Evolutionary conservation across 1,140 invertebrate genomes (phyloP).

Genomic region (Diorhabda sublineata): DNA sequence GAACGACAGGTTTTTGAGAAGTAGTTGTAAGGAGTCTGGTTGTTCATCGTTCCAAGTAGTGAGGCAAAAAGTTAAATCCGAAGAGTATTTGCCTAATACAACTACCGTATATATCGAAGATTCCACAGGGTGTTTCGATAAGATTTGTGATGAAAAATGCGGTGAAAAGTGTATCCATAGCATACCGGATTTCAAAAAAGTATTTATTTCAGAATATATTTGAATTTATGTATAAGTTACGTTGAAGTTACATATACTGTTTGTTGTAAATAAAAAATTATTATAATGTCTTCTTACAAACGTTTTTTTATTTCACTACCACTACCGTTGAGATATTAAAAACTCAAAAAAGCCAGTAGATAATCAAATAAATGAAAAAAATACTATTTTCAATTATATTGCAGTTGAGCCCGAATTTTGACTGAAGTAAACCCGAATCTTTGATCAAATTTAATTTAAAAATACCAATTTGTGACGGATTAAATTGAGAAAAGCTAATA

Average conservation of each 20-base stretch:
- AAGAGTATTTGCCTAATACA: slow-evolving; percentile 34
- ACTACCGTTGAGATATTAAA: neutral
- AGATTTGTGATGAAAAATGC: slow-evolving; percentile 34
- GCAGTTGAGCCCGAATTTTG: too few relatives aligned
- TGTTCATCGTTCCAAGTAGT: slow-evolving; percentile 23
- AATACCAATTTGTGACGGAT: too few relatives aligned
- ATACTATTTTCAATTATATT: neutral
- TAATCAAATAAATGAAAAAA: neutral
- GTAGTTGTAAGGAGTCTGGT: slow-evolving; percentile 29
- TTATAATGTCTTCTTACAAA: neutral
- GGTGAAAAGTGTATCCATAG: slow-evolving; percentile 48
- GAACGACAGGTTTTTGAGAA: slow-evolving; percentile 27
- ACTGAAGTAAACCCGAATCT: too few relatives aligned
- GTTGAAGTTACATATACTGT: slow-evolving; percentile 9
- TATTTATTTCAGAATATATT: slow-evolving; percentile 54
- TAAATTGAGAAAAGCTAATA: too few relatives aligned
- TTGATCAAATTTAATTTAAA: too few relatives aligned
- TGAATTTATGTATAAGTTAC: slow-evolving; percentile 33
- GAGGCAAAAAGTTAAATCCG: slow-evolving; percentile 32
- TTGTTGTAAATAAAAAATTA: slow-evolving; percentile 5
- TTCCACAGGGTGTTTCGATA: slow-evolving; percentile 22
- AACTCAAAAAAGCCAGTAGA: neutral
- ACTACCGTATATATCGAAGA: slow-evolving; percentile 31
- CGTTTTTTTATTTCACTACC: neutral
- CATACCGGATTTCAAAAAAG: slow-evolving; percentile 54